phyloP scores from a whole-genome alignment of 2,113 vertebrate species.

The Bambusicola thoracicus region DNA sequence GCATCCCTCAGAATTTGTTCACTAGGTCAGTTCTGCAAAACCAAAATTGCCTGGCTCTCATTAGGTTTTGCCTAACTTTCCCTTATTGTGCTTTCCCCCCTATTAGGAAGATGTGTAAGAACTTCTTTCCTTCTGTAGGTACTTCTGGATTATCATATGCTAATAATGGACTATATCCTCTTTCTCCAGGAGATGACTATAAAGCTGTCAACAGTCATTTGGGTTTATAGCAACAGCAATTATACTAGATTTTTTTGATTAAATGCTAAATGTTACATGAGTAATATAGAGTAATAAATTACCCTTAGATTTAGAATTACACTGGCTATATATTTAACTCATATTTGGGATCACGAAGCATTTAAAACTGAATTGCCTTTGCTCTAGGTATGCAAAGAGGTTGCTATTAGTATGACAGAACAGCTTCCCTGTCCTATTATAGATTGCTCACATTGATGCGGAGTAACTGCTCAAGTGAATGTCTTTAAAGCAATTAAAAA shows the following conservation, averaged over 20 bases:
- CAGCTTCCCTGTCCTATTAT: background rate
- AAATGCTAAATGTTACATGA: background rate
- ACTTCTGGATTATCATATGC: background rate
- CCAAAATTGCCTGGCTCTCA: background rate
- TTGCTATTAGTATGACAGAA: background rate
- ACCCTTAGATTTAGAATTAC: background rate
- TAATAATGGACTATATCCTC: background rate
- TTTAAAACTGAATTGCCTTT: background rate
- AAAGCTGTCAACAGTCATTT: constrained; percentile 38
- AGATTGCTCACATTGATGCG: background rate
- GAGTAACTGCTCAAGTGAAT: background rate
- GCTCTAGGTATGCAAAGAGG: background rate
- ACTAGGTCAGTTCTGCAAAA: background rate
- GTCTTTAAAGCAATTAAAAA: background rate
- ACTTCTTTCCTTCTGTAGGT: background rate
- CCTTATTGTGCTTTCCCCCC: background rate
- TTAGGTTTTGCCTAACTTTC: background rate
- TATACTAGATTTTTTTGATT: background rate
- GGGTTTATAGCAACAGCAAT: background rate
- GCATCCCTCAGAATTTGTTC: background rate
- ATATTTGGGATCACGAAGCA: background rate
- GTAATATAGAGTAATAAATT: background rate
- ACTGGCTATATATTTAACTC: background rate
- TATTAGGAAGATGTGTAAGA: background rate
- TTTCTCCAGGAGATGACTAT: background rate